These are phyloP conservation scores for Pomacea canaliculata DNA, from an alignment of 2,888 invertebrate genomes.

Conservation along the genomic window DNA sequence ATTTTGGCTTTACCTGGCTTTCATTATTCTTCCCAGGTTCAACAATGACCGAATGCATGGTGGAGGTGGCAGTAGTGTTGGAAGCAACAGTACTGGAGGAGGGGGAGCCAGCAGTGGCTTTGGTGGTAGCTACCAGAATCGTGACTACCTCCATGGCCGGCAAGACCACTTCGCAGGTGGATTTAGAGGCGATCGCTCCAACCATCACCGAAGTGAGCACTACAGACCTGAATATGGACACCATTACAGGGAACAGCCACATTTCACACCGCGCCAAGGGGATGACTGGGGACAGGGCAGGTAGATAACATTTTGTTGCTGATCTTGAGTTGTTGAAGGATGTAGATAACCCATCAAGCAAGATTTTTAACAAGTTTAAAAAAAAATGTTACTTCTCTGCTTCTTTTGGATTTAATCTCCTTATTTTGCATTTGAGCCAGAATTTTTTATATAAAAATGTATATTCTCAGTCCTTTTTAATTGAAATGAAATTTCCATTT, in stretches of 20 bases:
- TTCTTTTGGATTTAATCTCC: too few species aligned
- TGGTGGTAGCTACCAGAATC: constrained; percentile 45
- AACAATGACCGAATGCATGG: constrained; percentile 41
- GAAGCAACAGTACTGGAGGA: neutral
- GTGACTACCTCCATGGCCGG: constrained; percentile 38
- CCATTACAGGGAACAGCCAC: constrained; percentile 46
- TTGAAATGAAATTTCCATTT: too few species aligned
- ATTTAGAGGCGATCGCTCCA: constrained; percentile 35
- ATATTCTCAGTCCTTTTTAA: too few species aligned
- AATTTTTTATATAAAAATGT: too few species aligned
- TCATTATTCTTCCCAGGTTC: constrained; percentile 34
- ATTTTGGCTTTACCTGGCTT: neutral
- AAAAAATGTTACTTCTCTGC: too few species aligned
- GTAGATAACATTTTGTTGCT: constrained; percentile 2
- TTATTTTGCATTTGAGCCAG: too few species aligned
- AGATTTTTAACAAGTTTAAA: too few species aligned
- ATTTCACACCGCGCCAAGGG: constrained; percentile 1
- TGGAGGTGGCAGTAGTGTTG: too few species aligned
- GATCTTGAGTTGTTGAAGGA: constrained; percentile 5
- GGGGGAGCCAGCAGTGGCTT: constrained; percentile 23
- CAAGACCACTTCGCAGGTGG: constrained; percentile 36
- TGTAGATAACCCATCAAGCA: too few species aligned
- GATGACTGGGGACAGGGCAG: constrained; percentile 31
- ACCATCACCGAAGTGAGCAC: constrained; percentile 41
- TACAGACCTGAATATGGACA: constrained; percentile 53